Percentiles rank a stretch among this genome's conserved stretches.
Conservation (phyloP, 2,797 vertebrate genomes). For the Malacoraja senta region DNA sequence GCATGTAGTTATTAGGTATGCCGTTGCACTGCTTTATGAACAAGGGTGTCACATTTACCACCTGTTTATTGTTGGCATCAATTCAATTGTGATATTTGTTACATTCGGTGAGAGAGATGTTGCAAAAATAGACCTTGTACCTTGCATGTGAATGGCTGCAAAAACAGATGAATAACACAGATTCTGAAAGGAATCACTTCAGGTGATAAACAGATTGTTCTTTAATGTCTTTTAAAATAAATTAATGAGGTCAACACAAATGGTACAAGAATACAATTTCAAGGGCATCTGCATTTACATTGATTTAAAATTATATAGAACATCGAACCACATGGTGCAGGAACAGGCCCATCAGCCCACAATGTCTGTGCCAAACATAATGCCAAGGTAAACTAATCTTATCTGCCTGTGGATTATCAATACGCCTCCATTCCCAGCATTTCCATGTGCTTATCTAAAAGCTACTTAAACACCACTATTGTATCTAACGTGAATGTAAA, state of each 20-base stretch:
- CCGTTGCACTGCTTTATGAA: too few relatives aligned
- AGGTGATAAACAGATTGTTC: neutral
- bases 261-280: neutral
- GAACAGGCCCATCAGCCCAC: too few relatives aligned
- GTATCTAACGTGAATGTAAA: neutral
- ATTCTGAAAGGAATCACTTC: neutral
- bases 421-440: too few relatives aligned
- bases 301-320: neutral
- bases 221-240: slow-evolving; percentile 2
- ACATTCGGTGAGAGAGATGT: neutral
- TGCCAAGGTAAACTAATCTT: too few relatives aligned
- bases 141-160: neutral
- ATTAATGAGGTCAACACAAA: neutral
- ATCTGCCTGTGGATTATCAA: too few relatives aligned
- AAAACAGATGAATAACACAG: neutral
- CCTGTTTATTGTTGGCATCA: neutral
- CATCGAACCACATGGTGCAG: too few relatives aligned
- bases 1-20: too few relatives aligned
- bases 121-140: neutral
- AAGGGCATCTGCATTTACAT: neutral
- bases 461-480: too few relatives aligned
- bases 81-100: neutral
- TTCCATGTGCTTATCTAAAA: too few relatives aligned
- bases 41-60: too few relatives aligned
- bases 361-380: too few relatives aligned